phyloP scores from a whole-genome alignment of 1,140 invertebrate genomes.

The Lasioglossum baleicum region DNA sequence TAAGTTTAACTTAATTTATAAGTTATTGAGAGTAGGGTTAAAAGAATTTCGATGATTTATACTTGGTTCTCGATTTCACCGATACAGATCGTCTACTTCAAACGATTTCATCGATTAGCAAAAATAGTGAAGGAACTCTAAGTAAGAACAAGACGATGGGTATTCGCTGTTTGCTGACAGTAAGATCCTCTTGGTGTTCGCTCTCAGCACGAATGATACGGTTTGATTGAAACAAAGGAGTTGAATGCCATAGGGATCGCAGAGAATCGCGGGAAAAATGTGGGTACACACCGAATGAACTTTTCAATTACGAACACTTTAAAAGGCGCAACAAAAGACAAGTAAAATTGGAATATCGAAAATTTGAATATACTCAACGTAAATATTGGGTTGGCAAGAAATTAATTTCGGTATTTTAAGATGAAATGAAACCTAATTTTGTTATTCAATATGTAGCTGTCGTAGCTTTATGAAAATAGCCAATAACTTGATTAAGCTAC shows the following conservation, averaged over 20 bases:
- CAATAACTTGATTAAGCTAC: no score
- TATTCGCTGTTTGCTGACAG: conserved; percentile 63
- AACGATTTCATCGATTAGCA: conserved; percentile 19
- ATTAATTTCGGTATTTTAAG: no score
- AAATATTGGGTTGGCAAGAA: no score
- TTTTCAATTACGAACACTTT: no score
- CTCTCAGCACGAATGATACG: conserved; percentile 57
- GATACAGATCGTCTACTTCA: conserved; percentile 25
- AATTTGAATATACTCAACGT: no score
- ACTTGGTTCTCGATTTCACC: not conserved
- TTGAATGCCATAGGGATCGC: not conserved
- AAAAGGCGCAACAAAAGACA: no score
- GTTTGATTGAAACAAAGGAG: conserved; percentile 7
- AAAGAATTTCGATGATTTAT: not conserved
- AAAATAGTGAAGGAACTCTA: conserved; percentile 12
- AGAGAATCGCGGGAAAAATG: not conserved
- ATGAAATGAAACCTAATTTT: no score
- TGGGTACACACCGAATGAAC: not conserved
- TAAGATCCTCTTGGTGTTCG: conserved; percentile 55
- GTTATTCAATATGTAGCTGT: no score
- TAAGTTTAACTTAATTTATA: no score
- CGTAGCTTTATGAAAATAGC: no score
- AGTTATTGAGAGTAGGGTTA: not conserved
- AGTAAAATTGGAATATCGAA: no score
- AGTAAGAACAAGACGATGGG: conserved; percentile 46